Conservation (phyloP, 2,113 vertebrate species). For the Cyphomyrus plagiostoma region DNA sequence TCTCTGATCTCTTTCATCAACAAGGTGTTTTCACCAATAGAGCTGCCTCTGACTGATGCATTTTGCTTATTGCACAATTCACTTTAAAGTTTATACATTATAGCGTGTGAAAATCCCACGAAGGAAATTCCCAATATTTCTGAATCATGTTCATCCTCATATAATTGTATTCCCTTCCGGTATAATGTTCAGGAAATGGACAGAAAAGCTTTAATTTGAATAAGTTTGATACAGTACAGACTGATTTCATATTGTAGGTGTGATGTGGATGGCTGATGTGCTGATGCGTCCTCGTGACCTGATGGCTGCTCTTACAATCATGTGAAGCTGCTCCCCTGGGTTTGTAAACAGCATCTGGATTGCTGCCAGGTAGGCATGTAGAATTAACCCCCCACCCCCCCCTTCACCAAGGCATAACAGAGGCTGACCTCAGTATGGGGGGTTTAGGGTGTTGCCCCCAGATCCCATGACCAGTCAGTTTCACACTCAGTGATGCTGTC, state of each 20-base stretch:
- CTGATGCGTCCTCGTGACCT: neutral
- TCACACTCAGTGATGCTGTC: neutral
- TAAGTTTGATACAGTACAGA: slow-evolving; percentile 9
- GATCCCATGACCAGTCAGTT: neutral
- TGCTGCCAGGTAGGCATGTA: neutral
- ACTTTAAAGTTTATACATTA: neutral
- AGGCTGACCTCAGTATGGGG: neutral
- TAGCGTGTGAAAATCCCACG: neutral
- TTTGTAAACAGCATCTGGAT: neutral
- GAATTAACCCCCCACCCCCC: neutral
- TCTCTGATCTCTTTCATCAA: neutral
- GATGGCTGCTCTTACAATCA: neutral
- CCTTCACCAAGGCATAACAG: neutral
- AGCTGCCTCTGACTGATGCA: neutral
- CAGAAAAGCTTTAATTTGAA: neutral
- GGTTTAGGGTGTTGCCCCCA: neutral
- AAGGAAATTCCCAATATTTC: neutral
- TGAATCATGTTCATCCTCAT: neutral
- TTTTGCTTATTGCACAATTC: neutral
- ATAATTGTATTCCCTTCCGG: neutral
- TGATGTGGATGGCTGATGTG: neutral
- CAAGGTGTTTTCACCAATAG: neutral
- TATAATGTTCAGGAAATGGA: neutral
- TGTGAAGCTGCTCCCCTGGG: neutral
- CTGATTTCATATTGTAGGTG: neutral